Conservation (phyloP, 2,888 invertebrate species). For the Axea sp. region DNA sequence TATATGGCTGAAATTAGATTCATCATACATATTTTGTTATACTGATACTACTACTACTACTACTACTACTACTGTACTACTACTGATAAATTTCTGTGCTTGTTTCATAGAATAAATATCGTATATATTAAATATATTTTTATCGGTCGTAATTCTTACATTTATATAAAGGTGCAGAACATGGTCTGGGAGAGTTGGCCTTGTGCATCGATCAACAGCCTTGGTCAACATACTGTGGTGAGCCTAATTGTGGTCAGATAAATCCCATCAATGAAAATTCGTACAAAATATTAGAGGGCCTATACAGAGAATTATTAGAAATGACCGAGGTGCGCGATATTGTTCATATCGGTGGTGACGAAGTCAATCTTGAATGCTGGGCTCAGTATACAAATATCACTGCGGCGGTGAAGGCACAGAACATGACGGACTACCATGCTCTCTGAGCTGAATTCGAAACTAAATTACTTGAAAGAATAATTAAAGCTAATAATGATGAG, state of each 20-base stretch:
- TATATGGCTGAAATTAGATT: no score
- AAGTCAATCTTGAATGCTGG: constrained; percentile 91
- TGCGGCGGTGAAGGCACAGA: constrained; percentile 82
- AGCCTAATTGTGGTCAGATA: constrained; percentile 92
- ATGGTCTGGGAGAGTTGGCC: constrained; percentile 88
- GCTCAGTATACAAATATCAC: constrained; percentile 80
- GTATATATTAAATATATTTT: no score
- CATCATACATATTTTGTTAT: no score
- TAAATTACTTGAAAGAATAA: constrained; percentile 83
- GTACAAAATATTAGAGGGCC: constrained; percentile 85
- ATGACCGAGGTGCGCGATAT: constrained; percentile 88
- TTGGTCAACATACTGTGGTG: constrained; percentile 89
- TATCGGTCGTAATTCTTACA: no score
- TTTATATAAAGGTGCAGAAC: constrained; percentile 80
- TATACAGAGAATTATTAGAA: constrained; percentile 88
- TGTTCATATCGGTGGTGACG: constrained; percentile 91
- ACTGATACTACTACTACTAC: no score
- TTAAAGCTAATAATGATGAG: constrained; percentile 83
- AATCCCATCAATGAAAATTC: constrained; percentile 90
- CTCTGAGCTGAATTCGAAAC: constrained; percentile 89
- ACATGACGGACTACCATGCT: constrained; percentile 88
- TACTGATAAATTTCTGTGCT: no score
- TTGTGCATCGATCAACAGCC: constrained; percentile 90
- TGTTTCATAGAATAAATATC: no score
- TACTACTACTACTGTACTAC: no score